Evolutionary conservation across 1,140 invertebrate genomes (phyloP), one percentile per base, ranked within the genome.

Genomic region (Hestina assimilis): DNA sequence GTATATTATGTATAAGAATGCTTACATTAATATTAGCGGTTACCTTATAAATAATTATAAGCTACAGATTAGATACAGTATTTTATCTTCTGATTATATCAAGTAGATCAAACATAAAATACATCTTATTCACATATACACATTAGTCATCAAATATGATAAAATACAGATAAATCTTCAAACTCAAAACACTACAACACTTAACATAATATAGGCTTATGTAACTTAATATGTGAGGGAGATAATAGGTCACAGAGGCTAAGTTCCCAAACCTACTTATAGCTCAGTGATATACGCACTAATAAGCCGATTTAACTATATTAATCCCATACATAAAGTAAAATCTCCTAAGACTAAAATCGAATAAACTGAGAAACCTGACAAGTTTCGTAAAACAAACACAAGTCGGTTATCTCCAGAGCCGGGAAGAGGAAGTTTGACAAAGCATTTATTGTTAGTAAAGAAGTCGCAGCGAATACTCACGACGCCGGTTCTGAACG

Each of bases 391-490:
- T 33, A 67, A 69, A 75, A 80, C 77, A 82, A 83, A 79, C 69
- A 72, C 65, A 70, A 77, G 73, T 77, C 70, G 63, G 75, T 81
- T 83, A 83, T 83, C 77, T 86, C 60, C 41, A 67, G 55, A 55
- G 57, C 50, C 40, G 69, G 46, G 51, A 23, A 23, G 69, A 58
- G 46, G 59, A 78, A 85, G 69, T 85, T 85, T 85, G 82, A 80
- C 82, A 82, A 79, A 82, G 82, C 79, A 80, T 80, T 85, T 85
- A 81, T 83, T 81, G 76, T 83, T 71, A 55, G 69, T 61, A 69
- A 69, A 75, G 75, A 72, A 74, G 69, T 71, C 64, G 62, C 63
- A 56, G 62, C 42, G 64, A 65, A 68, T 65, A 56, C 59, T 70
- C 57, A 51, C 58, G 61, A 59, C 58, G 52, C 53, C 50, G 65